Conservation (phyloP, 1,140 invertebrate genomes). For the Saccostrea glomerata region DNA sequence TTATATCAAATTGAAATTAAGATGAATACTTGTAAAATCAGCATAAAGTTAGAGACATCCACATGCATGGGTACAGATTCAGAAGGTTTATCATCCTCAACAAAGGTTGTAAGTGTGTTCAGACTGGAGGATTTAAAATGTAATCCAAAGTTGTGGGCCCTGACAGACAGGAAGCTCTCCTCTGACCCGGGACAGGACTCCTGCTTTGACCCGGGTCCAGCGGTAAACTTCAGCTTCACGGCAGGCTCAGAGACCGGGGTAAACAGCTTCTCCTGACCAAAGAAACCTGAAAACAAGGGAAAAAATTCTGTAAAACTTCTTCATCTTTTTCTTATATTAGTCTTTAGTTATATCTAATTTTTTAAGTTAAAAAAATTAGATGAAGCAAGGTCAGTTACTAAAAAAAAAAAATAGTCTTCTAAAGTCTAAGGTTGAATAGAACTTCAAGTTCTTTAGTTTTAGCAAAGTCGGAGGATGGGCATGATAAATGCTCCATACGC, state of each 20-base stretch:
- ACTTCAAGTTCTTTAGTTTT: too few relatives aligned
- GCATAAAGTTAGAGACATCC: constrained; percentile 66
- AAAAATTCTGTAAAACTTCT: too few relatives aligned
- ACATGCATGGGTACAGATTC: constrained; percentile 89
- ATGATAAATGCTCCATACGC: too few relatives aligned
- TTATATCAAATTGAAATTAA: background rate
- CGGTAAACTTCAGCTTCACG: constrained; percentile 47
- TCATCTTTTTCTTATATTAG: background rate
- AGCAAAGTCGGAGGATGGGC: too few relatives aligned
- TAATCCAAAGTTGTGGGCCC: constrained; percentile 58
- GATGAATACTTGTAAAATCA: constrained; percentile 74
- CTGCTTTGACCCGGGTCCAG: constrained; percentile 41
- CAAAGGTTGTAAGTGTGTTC: constrained; percentile 87
- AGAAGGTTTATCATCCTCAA: constrained; percentile 89
- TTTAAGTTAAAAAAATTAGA: too few relatives aligned
- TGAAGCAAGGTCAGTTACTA: too few relatives aligned
- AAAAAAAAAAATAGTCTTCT: too few relatives aligned
- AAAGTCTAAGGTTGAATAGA: too few relatives aligned
- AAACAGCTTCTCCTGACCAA: background rate
- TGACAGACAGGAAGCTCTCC: constrained; percentile 57
- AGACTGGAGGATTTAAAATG: constrained; percentile 89
- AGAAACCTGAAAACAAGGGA: background rate
- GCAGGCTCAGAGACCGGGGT: background rate
- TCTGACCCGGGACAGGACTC: constrained; percentile 30
- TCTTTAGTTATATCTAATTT: too few relatives aligned